phyloP scores from a whole-genome alignment of 2,113 vertebrate genomes.

The Tachycineta bicolor region DNA sequence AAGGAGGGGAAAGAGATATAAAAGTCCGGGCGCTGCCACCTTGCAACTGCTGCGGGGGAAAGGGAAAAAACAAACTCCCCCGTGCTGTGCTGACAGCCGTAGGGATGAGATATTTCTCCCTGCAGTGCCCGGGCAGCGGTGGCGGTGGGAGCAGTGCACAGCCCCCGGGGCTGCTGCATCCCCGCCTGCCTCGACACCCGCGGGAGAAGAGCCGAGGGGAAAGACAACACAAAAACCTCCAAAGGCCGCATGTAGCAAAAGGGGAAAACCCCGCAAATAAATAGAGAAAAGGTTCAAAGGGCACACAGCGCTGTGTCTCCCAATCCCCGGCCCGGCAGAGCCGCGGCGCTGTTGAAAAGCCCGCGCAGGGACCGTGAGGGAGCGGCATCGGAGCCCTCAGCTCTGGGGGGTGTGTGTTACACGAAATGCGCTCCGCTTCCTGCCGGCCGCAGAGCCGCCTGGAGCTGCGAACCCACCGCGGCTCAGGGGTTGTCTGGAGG shows the following conservation, averaged over 20 bases:
- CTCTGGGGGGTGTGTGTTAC: too few species aligned
- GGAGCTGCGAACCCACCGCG: not conserved
- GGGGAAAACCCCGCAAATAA: not conserved
- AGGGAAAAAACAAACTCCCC: too few species aligned
- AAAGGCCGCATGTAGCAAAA: not conserved
- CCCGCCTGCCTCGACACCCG: not conserved
- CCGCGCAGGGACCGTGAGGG: too few species aligned
- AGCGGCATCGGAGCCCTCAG: not conserved
- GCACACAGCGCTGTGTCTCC: not conserved
- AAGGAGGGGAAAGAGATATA: not conserved
- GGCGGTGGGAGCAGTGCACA: too few species aligned
- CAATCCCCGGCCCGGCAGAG: too few species aligned
- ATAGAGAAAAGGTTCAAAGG: not conserved
- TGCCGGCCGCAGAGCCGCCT: not conserved
- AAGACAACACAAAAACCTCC: too few species aligned
- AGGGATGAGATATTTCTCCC: too few species aligned
- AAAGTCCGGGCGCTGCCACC: not conserved
- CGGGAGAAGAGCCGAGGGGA: not conserved
- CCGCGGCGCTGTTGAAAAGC: not conserved
- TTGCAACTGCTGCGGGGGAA: too few species aligned
- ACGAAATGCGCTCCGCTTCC: not conserved
- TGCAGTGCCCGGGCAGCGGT: too few species aligned
- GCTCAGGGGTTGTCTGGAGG: not conserved
- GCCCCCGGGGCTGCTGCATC: too few species aligned
- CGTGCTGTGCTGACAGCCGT: not conserved